Evolutionary conservation across 2,113 vertebrate genomes (phyloP), one percentile per base, ranked within the genome.

Genomic region (Thryonomys swinderianus): DNA sequence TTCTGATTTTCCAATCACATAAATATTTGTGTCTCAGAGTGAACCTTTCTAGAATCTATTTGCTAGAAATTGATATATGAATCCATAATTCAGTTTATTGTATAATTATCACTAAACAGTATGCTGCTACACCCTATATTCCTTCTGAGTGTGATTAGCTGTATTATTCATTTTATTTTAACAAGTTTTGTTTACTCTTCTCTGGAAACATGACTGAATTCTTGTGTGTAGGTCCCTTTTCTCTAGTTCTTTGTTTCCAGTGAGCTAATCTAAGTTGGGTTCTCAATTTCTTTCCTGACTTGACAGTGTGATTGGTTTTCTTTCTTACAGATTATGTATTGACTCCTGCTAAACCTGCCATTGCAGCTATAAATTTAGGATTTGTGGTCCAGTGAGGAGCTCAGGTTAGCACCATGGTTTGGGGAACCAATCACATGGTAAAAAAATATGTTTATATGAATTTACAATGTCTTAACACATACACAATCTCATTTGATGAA

Each of bases 221-320:
- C n/a, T 20, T 71, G 12, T 64, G 16, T 81, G 69, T 14, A 6
- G 71, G 6, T 82, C 1, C 42, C 51, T 73, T 89, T 87, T 66
- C 27, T 73, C 2, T 57, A 62, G 40, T 67, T 84, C 25, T 83
- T 93, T 32, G 10, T 61, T 90, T 80, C 17, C n/a, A 87, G 3
- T 76, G 25, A 92, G 37, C 61, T 90, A 69, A 92, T 76, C 53
- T 86, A 17, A 64, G 62, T 4, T 3, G 57, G 12, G 13, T 84
- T 87, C 25, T 79, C 74, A 84, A 34, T 87, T 88, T 62, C 25
- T 87, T 42, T 40, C 42, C 79, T 62, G 42, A 27, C 51, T 83
- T 95, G 57, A 87, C 7, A 96, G 9, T 53, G 82, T 74, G 64
- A 93, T 96, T 85, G 48, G 13, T 87, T 79, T 86, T 62, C 13